Evolutionary conservation across 2,888 invertebrate species (phyloP).

Genomic region (Hydroisotoma schaefferi): DNA sequence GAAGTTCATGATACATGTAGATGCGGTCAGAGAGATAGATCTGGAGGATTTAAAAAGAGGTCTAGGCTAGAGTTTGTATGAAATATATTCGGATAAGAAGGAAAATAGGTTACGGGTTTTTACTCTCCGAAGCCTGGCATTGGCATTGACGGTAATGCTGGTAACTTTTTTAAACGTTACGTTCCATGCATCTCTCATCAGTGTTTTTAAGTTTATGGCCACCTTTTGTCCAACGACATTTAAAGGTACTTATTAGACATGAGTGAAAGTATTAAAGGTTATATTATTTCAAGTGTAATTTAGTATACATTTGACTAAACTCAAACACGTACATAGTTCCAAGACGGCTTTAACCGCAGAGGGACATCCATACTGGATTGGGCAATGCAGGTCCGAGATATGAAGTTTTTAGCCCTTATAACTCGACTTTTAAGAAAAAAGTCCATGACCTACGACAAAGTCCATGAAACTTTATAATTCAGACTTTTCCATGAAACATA

Average conservation of each 20-base stretch:
- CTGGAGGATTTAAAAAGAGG: constrained; percentile 4
- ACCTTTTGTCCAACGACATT: not conserved
- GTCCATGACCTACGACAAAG: not conserved
- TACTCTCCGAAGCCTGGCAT: constrained; percentile 22
- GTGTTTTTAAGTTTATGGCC: not conserved
- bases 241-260: no score
- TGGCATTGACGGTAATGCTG: constrained; percentile 23
- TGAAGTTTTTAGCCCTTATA: constrained; percentile 25
- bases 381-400: constrained; percentile 17
- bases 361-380: constrained; percentile 24
- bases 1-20: constrained; percentile 13
- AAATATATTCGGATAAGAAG: not conserved
- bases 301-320: no score
- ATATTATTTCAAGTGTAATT: no score
- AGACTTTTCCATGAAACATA: not conserved
- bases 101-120: not conserved
- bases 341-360: constrained; percentile 26
- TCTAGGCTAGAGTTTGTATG: no score
- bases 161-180: not conserved
- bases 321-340: constrained; percentile 24
- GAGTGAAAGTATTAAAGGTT: no score
- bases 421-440: not conserved
- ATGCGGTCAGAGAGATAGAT: constrained; percentile 26
- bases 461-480: no score
- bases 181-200: constrained; percentile 9